phyloP scores from a whole-genome alignment of 1,140 invertebrate species.

The Pentalonia nigronervosa region DNA sequence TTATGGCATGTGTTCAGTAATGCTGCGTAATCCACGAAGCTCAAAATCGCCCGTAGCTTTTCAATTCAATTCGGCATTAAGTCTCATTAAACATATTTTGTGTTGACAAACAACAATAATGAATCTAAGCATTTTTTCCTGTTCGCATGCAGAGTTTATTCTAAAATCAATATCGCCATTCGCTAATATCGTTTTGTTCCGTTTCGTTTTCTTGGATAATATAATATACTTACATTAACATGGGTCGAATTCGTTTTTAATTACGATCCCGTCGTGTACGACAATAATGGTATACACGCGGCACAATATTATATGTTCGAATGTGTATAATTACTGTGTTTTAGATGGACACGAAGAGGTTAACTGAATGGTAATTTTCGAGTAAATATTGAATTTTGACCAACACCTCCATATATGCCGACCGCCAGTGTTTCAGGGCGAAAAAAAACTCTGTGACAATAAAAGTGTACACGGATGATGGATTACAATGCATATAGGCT shows the following conservation, averaged over 20 bases:
- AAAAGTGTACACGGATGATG: too few species aligned
- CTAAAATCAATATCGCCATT: not conserved
- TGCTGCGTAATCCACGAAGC: not conserved
- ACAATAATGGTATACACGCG: not conserved
- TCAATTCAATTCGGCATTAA: slow-evolving; percentile 8
- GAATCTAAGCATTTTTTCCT: not conserved
- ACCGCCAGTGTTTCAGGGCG: too few species aligned
- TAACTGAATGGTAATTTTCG: too few species aligned
- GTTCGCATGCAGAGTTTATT: not conserved
- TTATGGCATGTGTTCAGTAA: not conserved
- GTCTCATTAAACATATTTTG: not conserved
- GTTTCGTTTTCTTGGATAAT: not conserved
- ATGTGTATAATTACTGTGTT: not conserved
- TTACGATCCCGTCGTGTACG: too few species aligned
- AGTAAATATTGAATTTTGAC: too few species aligned
- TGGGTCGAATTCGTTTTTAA: not conserved
- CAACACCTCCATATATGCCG: too few species aligned
- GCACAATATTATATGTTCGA: not conserved
- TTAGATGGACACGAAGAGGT: too few species aligned
- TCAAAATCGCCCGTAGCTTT: not conserved
- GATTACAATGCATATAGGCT: too few species aligned
- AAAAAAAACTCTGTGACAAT: too few species aligned
- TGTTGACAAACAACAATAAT: not conserved
- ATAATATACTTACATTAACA: not conserved
- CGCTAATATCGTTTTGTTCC: not conserved